Evolutionary conservation across 2,888 invertebrate genomes (phyloP), one percentile per base, ranked within the genome.

Genomic region (Iselma pallidipennis): DNA sequence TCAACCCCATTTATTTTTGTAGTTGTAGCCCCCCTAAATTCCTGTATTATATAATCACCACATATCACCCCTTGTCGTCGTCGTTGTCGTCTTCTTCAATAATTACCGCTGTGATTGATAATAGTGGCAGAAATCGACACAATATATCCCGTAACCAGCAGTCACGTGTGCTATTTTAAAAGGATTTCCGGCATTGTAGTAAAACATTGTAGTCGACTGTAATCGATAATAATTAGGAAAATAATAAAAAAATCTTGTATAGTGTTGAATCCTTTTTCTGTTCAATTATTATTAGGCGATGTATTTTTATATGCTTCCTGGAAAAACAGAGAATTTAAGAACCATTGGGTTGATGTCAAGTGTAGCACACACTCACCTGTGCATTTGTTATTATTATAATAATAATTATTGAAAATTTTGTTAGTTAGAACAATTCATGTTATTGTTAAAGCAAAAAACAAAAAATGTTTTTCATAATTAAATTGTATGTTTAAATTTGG

Each of bases 401-500:
- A 16, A 37, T 49, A 31, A n/a, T n/a, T n/a, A n/a, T n/a, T n/a
- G n/a, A n/a, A n/a, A 59, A 56, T 59, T 63, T 21, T 59, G 63
- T 63, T 63, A 63, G 63, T 37, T 63, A 62, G 50, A 55, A 57
- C 48, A 57, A 33, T 52, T 62, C 63, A 63, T 59, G 63, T 59
- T 59, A 59, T 63, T 63, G 51, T 56, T 57, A 59, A 57, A 19
- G 52, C 54, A 62, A 21, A n/a, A n/a, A 42, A 19, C 21, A 16
- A 19, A 42, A 42, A 54, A 63, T 59, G 59, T 63, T 68, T 68
- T 66, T 65, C 68, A 66, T 65, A 63, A 65, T n/a, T n/a, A n/a
- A n/a, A n/a, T n/a, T 66, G 64, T 68, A 56, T 61, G 65, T 66
- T 66, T 62, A 62, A 68, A 66, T 63, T 69, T 62, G 66, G 61